Evolutionary conservation across 2,113 vertebrate genomes (phyloP).

Genomic region (Oophaga pumilio): DNA sequence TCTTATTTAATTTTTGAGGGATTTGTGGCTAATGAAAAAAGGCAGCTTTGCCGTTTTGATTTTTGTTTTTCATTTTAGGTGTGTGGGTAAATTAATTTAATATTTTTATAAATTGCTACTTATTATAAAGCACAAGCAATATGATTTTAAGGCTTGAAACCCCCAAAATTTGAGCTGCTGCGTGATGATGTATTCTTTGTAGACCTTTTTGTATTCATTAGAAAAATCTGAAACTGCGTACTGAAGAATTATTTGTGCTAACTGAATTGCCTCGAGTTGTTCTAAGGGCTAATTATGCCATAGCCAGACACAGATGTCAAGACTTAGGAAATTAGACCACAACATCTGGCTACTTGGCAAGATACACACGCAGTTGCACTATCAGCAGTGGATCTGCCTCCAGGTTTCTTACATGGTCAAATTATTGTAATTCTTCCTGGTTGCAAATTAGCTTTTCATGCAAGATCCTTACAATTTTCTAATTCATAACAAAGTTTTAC

Average conservation of each 20-base stretch:
- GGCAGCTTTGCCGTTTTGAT: too few species aligned
- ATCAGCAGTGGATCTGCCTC: constrained; percentile 66
- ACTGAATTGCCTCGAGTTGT: constrained; percentile 39
- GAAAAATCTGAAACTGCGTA: background rate
- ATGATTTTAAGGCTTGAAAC: background rate
- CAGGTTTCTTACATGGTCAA: constrained; percentile 61
- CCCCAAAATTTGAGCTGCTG: background rate
- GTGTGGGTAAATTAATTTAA: too few species aligned
- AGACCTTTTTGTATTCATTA: background rate
- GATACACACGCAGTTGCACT: constrained; percentile 64
- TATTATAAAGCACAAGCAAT: background rate
- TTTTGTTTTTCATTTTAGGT: too few species aligned
- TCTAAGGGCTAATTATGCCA: constrained; percentile 54
- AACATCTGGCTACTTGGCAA: constrained; percentile 73
- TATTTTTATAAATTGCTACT: too few species aligned
- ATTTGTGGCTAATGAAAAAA: too few species aligned
- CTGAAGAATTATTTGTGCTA: constrained; percentile 22
- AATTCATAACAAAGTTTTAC: background rate
- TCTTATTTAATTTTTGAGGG: too few species aligned
- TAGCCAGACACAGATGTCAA: constrained; percentile 72
- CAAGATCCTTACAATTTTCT: background rate
- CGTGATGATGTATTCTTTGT: background rate
- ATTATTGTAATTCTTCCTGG: constrained; percentile 32
- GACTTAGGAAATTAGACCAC: constrained; percentile 65
- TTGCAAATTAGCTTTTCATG: background rate